Evolutionary conservation across 2,888 invertebrate genomes (phyloP).

Genomic region (Chymomyza caudatula): DNA sequence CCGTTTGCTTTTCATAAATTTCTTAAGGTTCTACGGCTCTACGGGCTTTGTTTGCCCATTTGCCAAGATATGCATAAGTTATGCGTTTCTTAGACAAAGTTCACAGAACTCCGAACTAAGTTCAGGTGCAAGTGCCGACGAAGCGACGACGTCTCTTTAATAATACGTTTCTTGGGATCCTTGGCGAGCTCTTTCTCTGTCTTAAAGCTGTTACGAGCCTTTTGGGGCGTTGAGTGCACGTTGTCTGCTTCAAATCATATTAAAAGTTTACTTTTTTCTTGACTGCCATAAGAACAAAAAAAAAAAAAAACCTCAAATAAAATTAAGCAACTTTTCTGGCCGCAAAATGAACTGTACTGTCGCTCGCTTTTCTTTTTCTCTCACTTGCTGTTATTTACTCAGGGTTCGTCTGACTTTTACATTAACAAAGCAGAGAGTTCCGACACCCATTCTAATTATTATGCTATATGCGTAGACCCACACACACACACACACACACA

Average conservation of each 20-base stretch:
- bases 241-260: slow-evolving; percentile 67
- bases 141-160: slow-evolving; percentile 9
- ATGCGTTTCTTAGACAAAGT: slow-evolving; percentile 51
- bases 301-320: not conserved
- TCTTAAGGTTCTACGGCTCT: slow-evolving; percentile 5
- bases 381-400: not conserved
- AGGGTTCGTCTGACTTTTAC: slow-evolving; percentile 30
- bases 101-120: slow-evolving; percentile 45
- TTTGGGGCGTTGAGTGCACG: slow-evolving; percentile 4
- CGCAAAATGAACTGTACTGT: slow-evolving; percentile 65
- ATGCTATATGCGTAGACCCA: slow-evolving; percentile 67
- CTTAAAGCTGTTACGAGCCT: slow-evolving; percentile 7
- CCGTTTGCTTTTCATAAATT: slow-evolving; percentile 10
- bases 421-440: slow-evolving; percentile 54
- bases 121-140: slow-evolving; percentile 16
- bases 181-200: not conserved
- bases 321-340: slow-evolving; percentile 68
- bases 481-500: not conserved
- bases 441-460: slow-evolving; percentile 65
- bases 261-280: slow-evolving; percentile 50
- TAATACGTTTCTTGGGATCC: not conserved
- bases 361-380: slow-evolving; percentile 5
- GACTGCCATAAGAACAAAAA: slow-evolving; percentile 31
- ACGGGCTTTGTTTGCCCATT: slow-evolving; percentile 9
- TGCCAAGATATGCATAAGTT: slow-evolving; percentile 54